Evolutionary conservation across 2,888 invertebrate genomes (phyloP).

Genomic region (Drosophila longiperda): DNA sequence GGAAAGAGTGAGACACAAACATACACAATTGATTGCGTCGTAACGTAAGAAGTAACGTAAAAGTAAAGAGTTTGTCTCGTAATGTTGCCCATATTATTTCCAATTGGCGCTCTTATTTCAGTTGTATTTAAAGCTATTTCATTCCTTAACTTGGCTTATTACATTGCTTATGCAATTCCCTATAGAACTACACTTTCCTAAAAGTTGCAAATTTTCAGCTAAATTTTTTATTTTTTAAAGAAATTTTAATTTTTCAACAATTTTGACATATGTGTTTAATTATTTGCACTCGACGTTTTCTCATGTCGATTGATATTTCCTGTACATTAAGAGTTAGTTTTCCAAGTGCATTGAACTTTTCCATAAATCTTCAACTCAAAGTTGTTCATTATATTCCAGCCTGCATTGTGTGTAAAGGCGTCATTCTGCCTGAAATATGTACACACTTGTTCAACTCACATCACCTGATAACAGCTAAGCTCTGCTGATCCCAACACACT

Average conservation of each 20-base stretch:
- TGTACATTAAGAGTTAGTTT: background rate
- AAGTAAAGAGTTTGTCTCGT: constrained; percentile 27
- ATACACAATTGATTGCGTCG: constrained; percentile 3
- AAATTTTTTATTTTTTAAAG: background rate
- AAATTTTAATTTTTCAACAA: background rate
- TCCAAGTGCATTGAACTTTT: background rate
- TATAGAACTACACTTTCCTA: background rate
- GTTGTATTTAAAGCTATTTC: constrained; percentile 7
- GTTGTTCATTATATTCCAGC: constrained; percentile 8
- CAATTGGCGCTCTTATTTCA: background rate
- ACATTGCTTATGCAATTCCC: background rate
- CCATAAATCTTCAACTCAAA: background rate
- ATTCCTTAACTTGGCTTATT: background rate
- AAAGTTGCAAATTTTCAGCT: too few relatives aligned
- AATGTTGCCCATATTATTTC: constrained; percentile 24
- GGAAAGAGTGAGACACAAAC: background rate
- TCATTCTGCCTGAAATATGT: constrained; percentile 20
- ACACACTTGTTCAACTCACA: constrained; percentile 24
- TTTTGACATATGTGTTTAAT: background rate
- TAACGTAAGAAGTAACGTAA: constrained; percentile 5
- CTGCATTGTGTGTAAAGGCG: constrained; percentile 8
- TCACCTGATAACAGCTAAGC: constrained; percentile 50
- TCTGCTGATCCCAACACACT: constrained; percentile 46
- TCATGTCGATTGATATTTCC: background rate
- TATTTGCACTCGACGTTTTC: too few relatives aligned